phyloP scores from a whole-genome alignment of 2,113 vertebrate species.

The Hemiscyllium ocellatum region DNA sequence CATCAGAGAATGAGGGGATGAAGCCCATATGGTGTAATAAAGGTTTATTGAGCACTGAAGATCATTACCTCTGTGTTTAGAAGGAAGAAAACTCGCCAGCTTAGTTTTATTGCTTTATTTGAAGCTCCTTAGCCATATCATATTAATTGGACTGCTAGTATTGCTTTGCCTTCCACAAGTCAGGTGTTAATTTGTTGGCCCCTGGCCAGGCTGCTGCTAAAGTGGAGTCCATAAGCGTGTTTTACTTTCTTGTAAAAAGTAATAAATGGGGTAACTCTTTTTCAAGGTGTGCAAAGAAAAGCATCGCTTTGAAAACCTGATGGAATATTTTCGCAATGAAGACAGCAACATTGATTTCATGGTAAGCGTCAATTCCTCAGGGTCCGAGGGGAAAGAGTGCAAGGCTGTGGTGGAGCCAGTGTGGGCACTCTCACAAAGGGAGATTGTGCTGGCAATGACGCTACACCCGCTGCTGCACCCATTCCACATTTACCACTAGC shows the following conservation, averaged over 20 bases:
- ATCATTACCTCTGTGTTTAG: neutral
- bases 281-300: slow-evolving; percentile 88
- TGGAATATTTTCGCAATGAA: slow-evolving; percentile 91
- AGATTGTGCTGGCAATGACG: neutral
- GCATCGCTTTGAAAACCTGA: slow-evolving; percentile 90
- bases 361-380: slow-evolving; percentile 54
- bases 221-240: neutral
- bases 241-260: neutral
- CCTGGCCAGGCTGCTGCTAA: neutral
- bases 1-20: neutral
- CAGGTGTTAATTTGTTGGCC: neutral
- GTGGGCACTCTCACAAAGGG: neutral
- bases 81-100: neutral
- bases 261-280: neutral
- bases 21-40: neutral
- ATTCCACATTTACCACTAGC: neutral
- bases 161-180: neutral
- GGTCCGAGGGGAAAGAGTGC: neutral
- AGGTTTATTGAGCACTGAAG: neutral
- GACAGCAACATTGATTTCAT: slow-evolving; percentile 97
- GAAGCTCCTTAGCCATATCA: neutral
- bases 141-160: neutral
- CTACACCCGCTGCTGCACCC: neutral
- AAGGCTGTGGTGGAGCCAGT: neutral
- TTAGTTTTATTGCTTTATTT: neutral